phyloP scores from a whole-genome alignment of 1,140 invertebrate genomes.

The Delia radicum region DNA sequence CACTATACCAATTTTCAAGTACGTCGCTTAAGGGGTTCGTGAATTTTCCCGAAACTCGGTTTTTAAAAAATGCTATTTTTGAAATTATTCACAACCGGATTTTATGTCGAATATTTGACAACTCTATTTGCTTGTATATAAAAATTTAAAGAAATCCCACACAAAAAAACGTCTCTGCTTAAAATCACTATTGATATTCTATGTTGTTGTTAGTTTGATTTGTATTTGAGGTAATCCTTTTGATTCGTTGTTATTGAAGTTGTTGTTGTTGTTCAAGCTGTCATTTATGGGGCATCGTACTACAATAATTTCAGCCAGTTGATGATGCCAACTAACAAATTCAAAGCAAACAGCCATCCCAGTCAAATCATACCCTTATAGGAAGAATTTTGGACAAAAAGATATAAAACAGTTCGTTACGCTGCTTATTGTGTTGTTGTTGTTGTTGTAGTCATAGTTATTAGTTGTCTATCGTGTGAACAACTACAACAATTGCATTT shows the following conservation, averaged over 20 bases:
- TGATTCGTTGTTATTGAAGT: not conserved
- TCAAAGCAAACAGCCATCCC: not conserved
- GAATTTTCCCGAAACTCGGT: too few species aligned
- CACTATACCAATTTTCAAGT: too few species aligned
- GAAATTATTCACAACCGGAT: too few species aligned
- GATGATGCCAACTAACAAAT: not conserved
- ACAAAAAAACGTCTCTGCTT: not conserved
- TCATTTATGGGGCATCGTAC: slow-evolving; percentile 10
- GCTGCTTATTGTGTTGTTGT: not conserved
- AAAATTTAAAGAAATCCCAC: not conserved
- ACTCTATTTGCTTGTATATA: too few species aligned
- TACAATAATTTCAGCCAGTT: not conserved
- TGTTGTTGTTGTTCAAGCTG: not conserved
- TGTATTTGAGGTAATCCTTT: slow-evolving; percentile 12
- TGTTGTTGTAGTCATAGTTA: not conserved
- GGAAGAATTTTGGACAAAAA: not conserved
- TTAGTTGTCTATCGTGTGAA: slow-evolving; percentile 34
- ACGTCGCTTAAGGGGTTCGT: too few species aligned
- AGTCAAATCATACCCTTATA: not conserved
- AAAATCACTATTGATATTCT: not conserved
- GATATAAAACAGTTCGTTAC: slow-evolving; percentile 11
- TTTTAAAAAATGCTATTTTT: too few species aligned
- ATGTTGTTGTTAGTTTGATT: not conserved
- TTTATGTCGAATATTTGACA: too few species aligned
- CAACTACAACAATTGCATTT: slow-evolving; percentile 30